A percentile compares a stretch with the other conserved stretches of the same genome.
These are phyloP conservation scores for Chirona hameri DNA, from an alignment of 2,888 invertebrate species.

Conservation along the genomic window DNA sequence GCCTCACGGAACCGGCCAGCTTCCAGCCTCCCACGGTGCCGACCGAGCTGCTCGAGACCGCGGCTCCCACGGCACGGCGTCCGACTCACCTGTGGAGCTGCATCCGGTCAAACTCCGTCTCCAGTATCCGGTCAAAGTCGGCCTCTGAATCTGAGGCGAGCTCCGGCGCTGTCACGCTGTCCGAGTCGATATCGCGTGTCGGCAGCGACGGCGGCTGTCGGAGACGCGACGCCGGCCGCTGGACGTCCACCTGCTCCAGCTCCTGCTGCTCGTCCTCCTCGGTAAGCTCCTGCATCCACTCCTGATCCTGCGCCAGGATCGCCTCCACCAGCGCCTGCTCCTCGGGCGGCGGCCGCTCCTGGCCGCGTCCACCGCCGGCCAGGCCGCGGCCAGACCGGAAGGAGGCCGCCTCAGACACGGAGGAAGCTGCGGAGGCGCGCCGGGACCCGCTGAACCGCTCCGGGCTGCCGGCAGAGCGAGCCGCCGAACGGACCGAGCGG, in stretches of 20 bases:
- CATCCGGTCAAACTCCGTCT: slow-evolving; percentile 13
- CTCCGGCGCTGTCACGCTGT: background rate
- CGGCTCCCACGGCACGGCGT: no score
- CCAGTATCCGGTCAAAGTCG: background rate
- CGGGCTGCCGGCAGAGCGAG: background rate
- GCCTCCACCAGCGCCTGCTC: background rate
- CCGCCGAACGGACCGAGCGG: background rate
- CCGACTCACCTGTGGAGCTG: background rate
- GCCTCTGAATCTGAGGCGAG: background rate
- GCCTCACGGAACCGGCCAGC: no score
- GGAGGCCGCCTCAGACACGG: background rate
- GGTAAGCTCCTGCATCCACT: background rate
- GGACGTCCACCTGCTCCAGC: background rate
- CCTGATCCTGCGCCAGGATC: background rate
- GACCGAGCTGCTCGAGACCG: no score
- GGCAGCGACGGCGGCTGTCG: background rate
- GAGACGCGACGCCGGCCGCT: background rate
- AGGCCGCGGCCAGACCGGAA: background rate
- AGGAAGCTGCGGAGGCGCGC: background rate
- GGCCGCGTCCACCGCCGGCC: background rate
- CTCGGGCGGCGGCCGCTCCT: background rate
- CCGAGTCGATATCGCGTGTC: background rate
- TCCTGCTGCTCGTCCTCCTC: background rate
- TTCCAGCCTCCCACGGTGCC: no score
- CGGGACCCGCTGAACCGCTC: background rate